phyloP scores from a whole-genome alignment of 2,797 vertebrate species.

The Pseudomugil tenellus region DNA sequence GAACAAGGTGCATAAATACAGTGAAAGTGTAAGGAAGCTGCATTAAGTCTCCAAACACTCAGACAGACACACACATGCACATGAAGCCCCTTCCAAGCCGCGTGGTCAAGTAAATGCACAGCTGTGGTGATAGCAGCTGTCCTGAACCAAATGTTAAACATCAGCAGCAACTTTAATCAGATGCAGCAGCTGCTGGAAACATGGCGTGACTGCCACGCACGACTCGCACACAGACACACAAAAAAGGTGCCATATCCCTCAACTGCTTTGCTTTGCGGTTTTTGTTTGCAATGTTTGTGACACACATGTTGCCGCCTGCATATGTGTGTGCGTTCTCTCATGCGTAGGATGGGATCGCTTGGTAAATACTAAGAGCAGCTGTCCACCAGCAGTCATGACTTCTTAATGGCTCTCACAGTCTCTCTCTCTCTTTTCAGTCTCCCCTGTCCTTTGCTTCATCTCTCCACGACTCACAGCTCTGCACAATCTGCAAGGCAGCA shows the following conservation, averaged over 20 bases:
- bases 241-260: constrained; percentile 11
- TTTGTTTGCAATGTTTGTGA: constrained; percentile 35
- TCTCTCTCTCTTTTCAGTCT: constrained; percentile 16
- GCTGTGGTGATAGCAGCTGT: constrained; percentile 76
- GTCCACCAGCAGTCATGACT: constrained; percentile 56
- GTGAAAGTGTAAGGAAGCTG: neutral
- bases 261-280: constrained; percentile 22
- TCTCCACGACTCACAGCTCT: constrained; percentile 36
- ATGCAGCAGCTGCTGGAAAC: constrained; percentile 75
- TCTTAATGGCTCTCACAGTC: constrained; percentile 24
- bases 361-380: constrained; percentile 69
- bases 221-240: constrained; percentile 13
- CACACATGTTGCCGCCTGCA: constrained; percentile 13
- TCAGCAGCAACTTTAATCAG: constrained; percentile 73
- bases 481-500: constrained; percentile 32
- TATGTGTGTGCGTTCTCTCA: constrained; percentile 23
- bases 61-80: constrained; percentile 2
- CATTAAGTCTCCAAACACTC: neutral
- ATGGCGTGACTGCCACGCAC: constrained; percentile 20
- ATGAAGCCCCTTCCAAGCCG: constrained; percentile 24
- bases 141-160: constrained; percentile 67
- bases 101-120: constrained; percentile 56
- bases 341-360: constrained; percentile 42
- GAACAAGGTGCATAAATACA: neutral
- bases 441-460: constrained; percentile 18